These are phyloP conservation scores for Ypsolopha scabrella DNA, from an alignment of 2,888 invertebrate genomes.

Conservation along the genomic window DNA sequence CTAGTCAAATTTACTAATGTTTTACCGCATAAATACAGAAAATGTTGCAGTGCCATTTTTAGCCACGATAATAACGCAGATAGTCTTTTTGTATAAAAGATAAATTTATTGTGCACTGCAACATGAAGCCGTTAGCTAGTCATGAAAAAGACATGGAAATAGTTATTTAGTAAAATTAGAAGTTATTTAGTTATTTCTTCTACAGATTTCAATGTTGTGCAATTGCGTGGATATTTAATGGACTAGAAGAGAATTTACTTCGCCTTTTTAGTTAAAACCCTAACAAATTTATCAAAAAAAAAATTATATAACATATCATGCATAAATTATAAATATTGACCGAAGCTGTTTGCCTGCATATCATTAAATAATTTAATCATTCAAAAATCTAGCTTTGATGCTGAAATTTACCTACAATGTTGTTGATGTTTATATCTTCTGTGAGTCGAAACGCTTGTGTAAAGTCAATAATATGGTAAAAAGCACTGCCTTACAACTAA, in stretches of 20 bases:
- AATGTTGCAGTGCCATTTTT: background rate
- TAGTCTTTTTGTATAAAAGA: no score
- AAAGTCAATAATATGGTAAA: conserved; percentile 18
- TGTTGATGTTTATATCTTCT: conserved; percentile 1
- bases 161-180: background rate
- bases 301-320: conserved; percentile 49
- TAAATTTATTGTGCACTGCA: background rate
- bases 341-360: conserved; percentile 48
- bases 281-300: conserved; percentile 18
- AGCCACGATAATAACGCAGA: no score
- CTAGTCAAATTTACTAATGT: conserved; percentile 33
- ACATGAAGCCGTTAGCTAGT: background rate
- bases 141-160: background rate
- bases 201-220: background rate
- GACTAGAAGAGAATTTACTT: background rate
- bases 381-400: background rate
- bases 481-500: conserved; percentile 66
- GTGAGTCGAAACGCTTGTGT: conserved; percentile 40
- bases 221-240: background rate
- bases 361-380: conserved; percentile 31
- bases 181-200: background rate
- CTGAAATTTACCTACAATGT: background rate
- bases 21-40: conserved; percentile 28
- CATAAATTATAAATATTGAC: conserved; percentile 33
- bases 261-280: background rate